Base-by-base conservation (phyloP, 1,140 invertebrate species). In the Trypoxylus dichotomus region DNA sequence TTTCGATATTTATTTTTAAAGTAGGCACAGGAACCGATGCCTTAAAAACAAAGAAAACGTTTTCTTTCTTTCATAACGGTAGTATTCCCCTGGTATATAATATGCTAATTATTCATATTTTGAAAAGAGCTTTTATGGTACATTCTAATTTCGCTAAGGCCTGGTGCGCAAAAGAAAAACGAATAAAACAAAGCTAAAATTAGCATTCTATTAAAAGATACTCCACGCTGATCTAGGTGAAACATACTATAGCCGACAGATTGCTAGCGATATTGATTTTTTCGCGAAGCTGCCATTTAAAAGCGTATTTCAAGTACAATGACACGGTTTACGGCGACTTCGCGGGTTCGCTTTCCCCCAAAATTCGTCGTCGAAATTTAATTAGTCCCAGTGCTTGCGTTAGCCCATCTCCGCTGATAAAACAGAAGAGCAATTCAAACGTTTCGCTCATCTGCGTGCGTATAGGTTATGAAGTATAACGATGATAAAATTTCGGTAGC, bases 391-490 rank as follows among this genome's bases (percentile, higher is more conserved):
- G 24, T 13, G 60, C 27, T 25, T 68, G 21, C 60, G 24, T 29
- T 29, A 13, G 11, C 60, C 21, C 7, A 24, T 29, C 60, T 29
- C 3, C 60, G 60, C 21, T 1, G 60, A 68, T 68, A 29, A 68
- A 68, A 68, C 60, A 68, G 60, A 68, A 27, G 21, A 13, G 27
- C 60, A 68, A 68, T 68, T 68, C 60, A 68, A 68, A 68, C 60
- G 60, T 24, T 68, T 68, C 24, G 21, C 60, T 29, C 60, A 29
- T 68, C 27, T 68, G 60, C 60, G 60, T 68, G 60, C 60, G 60
- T 68, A 68, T 24, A 68, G 60, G 60, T 68, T 68, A 68, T 27
- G 60, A 29, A 29, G 60, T 68, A 29, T 54, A 68, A 29, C 60
- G 60, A 29, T 60, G 27, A 68, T 27, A 68, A 68, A 68, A 68